Base-by-base conservation (phyloP, 1,140 invertebrate genomes). In the Cydia splendana region DNA sequence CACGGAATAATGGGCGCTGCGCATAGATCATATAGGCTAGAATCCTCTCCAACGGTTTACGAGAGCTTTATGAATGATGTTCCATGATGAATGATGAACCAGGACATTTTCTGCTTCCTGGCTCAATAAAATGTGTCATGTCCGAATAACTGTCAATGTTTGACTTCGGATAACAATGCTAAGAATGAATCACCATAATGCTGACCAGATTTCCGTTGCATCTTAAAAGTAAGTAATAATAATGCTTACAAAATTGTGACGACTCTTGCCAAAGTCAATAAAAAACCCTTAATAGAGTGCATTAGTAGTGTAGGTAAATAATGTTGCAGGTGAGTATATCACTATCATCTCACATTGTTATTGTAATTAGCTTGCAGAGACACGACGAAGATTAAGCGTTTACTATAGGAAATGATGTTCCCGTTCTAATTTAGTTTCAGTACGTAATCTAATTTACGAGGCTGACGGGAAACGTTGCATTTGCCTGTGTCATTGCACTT, bases 1-100 rank as follows among this genome's bases (percentile, higher is more conserved):
- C 79, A 79, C 76, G 79, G 85, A 84, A 87, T 87, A 87, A 84
- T 84, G 65, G 38, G 53, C 82, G 79, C 78, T 81, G 82, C 77
- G 79, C 30, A 69, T 42, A 42, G 38, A 42, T 80, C 79, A 77
- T 75, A 79, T 74, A 73, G 75, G 73, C 48, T 67, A 13, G 13
- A 15, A 28, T 13, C 12, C 65, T 67, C 1, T 28, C 65, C 13
- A 34, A 30, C 34, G 30, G 4, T 38, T 69, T 69, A 69, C 3
- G 9, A 38, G 30, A 69, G 30, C 30, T 69, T 69, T 69, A 69
- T 69, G 30, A 69, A 69, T 18, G 30, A 69, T n/a, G 65, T 69
- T 69, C n/a, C n/a, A 69, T 38, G 30, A 15, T 69, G 38, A 69
- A n/a, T n/a, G n/a, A n/a, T n/a, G n/a, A 65, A 34, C 38, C 30